Evolutionary conservation across 53 echinoderm and acorn worm species (phyloP).

Genomic region (Paelopatides confundens): DNA sequence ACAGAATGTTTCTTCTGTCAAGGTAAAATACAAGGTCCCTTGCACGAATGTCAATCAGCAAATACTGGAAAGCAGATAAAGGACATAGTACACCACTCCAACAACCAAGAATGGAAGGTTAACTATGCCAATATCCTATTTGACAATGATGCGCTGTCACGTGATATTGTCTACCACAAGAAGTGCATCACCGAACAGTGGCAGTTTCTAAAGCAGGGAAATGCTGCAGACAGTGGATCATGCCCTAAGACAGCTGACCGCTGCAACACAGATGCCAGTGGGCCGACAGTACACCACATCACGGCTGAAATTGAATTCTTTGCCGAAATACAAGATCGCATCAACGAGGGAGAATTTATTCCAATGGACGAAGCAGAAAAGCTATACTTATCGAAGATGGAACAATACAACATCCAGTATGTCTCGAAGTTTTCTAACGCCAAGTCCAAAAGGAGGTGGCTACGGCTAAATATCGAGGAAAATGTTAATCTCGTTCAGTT

Average conservation of each 20-base stretch:
- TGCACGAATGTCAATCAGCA: slow-evolving; percentile 14
- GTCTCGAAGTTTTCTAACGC: slow-evolving; percentile 12
- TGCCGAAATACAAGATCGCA: not conserved
- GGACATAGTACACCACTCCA: not conserved
- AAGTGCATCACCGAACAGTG: not conserved
- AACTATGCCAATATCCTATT: slow-evolving; percentile 11
- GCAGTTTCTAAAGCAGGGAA: not conserved
- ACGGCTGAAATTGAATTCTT: slow-evolving; percentile 18
- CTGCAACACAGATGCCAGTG: not conserved
- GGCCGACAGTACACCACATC: not conserved
- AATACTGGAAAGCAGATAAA: slow-evolving; percentile 9
- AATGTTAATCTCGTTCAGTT: not conserved
- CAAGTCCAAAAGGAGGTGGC: not conserved
- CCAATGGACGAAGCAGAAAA: slow-evolving; percentile 15
- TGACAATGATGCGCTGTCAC: not conserved
- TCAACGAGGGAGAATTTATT: slow-evolving; percentile 2
- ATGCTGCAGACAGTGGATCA: not conserved
- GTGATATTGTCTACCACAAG: slow-evolving; percentile 32
- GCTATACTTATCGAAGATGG: not conserved
- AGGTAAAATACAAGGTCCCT: not conserved
- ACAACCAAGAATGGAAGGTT: slow-evolving; percentile 9
- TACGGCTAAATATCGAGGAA: not conserved
- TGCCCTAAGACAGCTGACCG: not conserved
- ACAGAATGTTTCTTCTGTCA: slow-evolving; percentile 1
- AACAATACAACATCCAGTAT: not conserved